phyloP scores from a whole-genome alignment of 1,140 invertebrate genomes.

The Gerris buenoi region DNA sequence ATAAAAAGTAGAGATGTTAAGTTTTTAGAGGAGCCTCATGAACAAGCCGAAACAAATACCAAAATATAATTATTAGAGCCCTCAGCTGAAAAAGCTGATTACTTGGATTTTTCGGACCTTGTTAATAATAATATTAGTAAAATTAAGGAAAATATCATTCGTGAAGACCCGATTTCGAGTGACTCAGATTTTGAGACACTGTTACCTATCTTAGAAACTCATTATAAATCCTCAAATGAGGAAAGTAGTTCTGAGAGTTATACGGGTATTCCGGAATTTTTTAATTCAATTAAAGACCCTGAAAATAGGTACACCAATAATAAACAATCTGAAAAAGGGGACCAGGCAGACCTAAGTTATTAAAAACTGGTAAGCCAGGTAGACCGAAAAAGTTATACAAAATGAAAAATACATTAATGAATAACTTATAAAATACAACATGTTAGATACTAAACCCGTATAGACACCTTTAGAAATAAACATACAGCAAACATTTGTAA shows the following conservation, averaged over 20 bases:
- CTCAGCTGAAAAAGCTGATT: not conserved
- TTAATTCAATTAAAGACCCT: not conserved
- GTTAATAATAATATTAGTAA: not conserved
- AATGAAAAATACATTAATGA: not conserved
- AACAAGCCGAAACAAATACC: not conserved
- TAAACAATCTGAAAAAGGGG: not conserved
- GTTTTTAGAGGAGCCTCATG: conserved; percentile 3
- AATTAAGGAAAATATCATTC: not conserved
- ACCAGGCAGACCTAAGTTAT: not conserved
- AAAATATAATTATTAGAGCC: not conserved
- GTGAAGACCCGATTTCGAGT: not conserved
- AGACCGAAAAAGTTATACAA: not conserved
- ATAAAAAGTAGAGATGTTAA: conserved; percentile 2
- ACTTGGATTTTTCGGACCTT: not conserved
- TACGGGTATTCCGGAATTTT: not conserved
- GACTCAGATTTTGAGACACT: not conserved
- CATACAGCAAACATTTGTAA: not conserved
- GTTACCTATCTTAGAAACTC: not conserved
- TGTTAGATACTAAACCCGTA: not conserved
- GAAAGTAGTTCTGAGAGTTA: not conserved
- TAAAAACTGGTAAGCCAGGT: not conserved
- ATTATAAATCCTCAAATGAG: not conserved
- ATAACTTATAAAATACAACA: not conserved
- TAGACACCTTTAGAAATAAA: not conserved
- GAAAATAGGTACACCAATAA: not conserved